A percentile compares a stretch with the other conserved stretches of the same genome.
These are phyloP conservation scores for Anthonomus grandis DNA, from an alignment of 1,140 invertebrate genomes.

Conservation along the genomic window DNA sequence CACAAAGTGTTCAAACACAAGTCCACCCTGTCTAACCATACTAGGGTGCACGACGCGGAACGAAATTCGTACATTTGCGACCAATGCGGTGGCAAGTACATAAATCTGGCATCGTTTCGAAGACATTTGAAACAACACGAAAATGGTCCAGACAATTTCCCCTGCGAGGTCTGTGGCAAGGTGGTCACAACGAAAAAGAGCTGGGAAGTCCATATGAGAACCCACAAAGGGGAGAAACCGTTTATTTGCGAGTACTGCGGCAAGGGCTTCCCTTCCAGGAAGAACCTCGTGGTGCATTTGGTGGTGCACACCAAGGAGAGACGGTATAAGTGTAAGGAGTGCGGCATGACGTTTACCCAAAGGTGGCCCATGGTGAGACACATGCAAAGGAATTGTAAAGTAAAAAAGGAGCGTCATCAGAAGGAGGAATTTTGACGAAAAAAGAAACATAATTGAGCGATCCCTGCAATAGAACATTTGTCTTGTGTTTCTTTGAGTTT, in stretches of 20 bases:
- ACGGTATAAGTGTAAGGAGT: conserved; percentile 51
- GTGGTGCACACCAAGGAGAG: conserved; percentile 49
- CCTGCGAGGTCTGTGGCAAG: conserved; percentile 47
- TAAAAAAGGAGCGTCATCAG: too few relatives aligned
- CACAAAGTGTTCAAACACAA: conserved; percentile 8
- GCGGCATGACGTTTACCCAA: conserved; percentile 47
- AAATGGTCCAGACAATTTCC: neutral
- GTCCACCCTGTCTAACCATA: too few relatives aligned
- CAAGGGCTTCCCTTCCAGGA: conserved; percentile 65
- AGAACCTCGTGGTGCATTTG: conserved; percentile 55
- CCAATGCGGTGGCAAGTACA: neutral
- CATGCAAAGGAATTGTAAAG: too few relatives aligned
- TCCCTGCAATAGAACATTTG: neutral
- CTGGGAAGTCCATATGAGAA: conserved; percentile 49
- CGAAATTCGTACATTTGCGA: neutral
- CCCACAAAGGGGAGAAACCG: conserved; percentile 54
- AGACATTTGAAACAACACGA: neutral
- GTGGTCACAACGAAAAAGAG: conserved; percentile 49
- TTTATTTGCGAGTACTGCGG: conserved; percentile 56
- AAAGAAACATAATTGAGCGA: neutral
- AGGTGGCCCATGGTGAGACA: conserved; percentile 9
- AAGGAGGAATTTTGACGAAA: too few relatives aligned
- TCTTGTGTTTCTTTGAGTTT: neutral
- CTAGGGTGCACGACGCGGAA: too few relatives aligned
- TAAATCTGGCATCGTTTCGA: neutral